Conservation (phyloP, 2,888 invertebrate genomes). For the Agrotis ipsilon region DNA sequence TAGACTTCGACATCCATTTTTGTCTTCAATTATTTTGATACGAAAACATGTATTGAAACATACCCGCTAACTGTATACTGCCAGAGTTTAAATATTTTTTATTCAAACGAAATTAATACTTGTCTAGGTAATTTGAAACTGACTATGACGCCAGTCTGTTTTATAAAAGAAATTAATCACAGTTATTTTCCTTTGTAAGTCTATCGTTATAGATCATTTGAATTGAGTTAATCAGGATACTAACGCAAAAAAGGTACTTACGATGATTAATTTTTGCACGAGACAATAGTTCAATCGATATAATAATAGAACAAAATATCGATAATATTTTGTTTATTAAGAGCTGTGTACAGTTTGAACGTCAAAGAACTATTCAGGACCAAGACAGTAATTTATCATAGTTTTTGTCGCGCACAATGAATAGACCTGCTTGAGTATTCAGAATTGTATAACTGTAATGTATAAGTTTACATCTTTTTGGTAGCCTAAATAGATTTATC, state of each 20-base stretch:
- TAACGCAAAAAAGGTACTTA: constrained; percentile 49
- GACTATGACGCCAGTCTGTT: constrained; percentile 21
- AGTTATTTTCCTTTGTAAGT: constrained; percentile 44
- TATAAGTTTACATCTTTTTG: constrained; percentile 62
- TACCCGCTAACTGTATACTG: constrained; percentile 54
- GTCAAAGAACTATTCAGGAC: constrained; percentile 80
- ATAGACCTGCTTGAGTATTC: constrained; percentile 74
- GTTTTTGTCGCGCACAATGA: constrained; percentile 81
- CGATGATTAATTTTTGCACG: constrained; percentile 56
- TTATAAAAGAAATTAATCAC: constrained; percentile 40
- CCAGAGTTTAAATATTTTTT: constrained; percentile 22
- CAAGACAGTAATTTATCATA: constrained; percentile 83
- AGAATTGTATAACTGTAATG: constrained; percentile 79
- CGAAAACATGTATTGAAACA: constrained; percentile 57
- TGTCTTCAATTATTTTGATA: constrained; percentile 60
- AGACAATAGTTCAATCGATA: constrained; percentile 74
- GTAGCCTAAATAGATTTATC: constrained; percentile 54
- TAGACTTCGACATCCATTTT: constrained; percentile 66
- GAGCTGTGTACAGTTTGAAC: constrained; percentile 70
- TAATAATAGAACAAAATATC: constrained; percentile 67
- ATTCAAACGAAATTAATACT: constrained; percentile 48
- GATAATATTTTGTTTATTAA: constrained; percentile 65
- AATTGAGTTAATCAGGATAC: constrained; percentile 41
- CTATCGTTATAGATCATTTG: constrained; percentile 35
- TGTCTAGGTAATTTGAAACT: constrained; percentile 49